A percentile compares a stretch with the other conserved stretches of the same genome.
Conservation (phyloP, 2,888 invertebrate genomes). For the Fragum sueziense region DNA sequence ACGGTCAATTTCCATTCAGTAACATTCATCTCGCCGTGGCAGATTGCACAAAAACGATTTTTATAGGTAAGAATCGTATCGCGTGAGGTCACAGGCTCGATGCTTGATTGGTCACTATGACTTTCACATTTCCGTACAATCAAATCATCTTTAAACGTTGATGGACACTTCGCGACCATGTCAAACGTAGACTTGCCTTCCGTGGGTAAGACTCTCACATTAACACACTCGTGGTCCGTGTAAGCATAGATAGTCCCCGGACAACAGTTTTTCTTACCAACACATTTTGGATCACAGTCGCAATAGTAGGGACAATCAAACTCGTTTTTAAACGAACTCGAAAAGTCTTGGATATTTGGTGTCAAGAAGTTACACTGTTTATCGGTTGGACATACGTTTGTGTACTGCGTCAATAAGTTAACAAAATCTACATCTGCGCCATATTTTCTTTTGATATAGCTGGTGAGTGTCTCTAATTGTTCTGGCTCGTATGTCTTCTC, state of each 20-base stretch:
- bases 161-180: slow-evolving; percentile 17
- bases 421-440: not conserved
- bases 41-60: slow-evolving; percentile 26
- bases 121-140: not conserved
- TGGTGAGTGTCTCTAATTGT: not conserved
- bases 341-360: not conserved
- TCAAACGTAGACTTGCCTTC: not conserved
- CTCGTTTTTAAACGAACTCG: not conserved
- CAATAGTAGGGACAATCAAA: slow-evolving; percentile 1
- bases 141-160: not conserved
- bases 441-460: not conserved
- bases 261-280: not conserved
- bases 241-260: slow-evolving; percentile 8
- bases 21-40: slow-evolving; percentile 24
- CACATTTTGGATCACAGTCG: not conserved
- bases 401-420: not conserved
- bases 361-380: slow-evolving; percentile 1
- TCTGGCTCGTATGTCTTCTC: not conserved
- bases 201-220: not conserved
- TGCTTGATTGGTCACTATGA: not conserved
- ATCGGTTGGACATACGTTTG: not conserved
- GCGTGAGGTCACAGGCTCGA: slow-evolving; percentile 13
- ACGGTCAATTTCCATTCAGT: slow-evolving; percentile 15
- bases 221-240: slow-evolving; percentile 5
- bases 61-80: slow-evolving; percentile 24